A percentile compares a stretch with the other conserved stretches of the same genome.
phyloP scores from a whole-genome alignment of 2,888 invertebrate genomes.

The Nymphalis polychloros region DNA sequence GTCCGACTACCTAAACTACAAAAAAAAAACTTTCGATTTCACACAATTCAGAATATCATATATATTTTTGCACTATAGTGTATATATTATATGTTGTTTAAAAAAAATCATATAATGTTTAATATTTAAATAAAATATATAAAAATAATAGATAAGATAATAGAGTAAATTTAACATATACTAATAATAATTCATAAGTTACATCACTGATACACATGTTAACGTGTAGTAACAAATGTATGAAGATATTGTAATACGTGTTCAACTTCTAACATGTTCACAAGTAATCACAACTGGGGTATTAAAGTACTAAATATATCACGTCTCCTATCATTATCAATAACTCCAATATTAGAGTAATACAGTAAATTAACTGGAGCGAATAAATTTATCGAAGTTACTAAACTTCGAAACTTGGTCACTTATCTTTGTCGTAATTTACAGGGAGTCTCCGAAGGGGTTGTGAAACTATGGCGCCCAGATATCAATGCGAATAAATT shows the following conservation, averaged over 20 bases:
- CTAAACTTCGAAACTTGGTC: slow-evolving; percentile 39
- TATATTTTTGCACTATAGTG: no score
- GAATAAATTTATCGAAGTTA: slow-evolving; percentile 39
- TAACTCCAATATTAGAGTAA: slow-evolving; percentile 34
- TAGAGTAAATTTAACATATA: no score
- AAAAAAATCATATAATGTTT: no score
- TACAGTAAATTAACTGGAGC: slow-evolving; percentile 38
- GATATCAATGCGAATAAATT: slow-evolving; percentile 66
- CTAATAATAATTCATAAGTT: no score
- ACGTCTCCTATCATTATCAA: slow-evolving; percentile 34
- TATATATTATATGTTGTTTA: no score
- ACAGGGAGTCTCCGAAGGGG: slow-evolving; percentile 69
- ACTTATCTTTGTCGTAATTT: slow-evolving; percentile 48
- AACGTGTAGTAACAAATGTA: neutral
- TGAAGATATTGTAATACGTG: neutral
- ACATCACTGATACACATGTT: no score
- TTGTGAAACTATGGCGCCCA: slow-evolving; percentile 68
- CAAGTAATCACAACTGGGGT: neutral
- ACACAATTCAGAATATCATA: no score
- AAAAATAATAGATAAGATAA: no score
- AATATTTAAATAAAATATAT: no score
- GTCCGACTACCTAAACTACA: no score
- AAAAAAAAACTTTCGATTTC: no score
- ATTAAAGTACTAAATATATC: slow-evolving; percentile 38
- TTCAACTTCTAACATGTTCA: neutral